Conservation (phyloP, 2,888 invertebrate genomes). For the Tribolium freemani region DNA sequence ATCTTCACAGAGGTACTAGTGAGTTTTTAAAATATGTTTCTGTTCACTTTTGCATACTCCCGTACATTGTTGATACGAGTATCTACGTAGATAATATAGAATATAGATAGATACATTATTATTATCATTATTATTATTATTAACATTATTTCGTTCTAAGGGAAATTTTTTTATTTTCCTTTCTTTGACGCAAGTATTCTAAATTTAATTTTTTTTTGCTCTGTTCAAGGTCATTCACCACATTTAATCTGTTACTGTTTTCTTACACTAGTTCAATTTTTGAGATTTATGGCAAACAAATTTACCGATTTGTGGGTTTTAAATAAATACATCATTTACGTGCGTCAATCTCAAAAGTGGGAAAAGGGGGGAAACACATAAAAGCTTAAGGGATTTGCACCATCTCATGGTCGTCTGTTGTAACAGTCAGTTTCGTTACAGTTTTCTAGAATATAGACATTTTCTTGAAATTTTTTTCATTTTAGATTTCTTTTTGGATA, state of each 20-base stretch:
- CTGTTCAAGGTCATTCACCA: background rate
- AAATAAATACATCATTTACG: background rate
- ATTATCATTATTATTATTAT: no score
- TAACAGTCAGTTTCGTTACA: no score
- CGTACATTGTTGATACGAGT: no score
- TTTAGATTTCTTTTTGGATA: no score
- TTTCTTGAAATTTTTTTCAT: no score
- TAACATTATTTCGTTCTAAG: background rate
- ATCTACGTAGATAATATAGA: background rate
- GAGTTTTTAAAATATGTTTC: no score
- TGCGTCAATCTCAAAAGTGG: background rate
- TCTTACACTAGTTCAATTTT: background rate
- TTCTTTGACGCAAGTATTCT: background rate
- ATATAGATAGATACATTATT: no score
- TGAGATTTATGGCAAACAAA: background rate
- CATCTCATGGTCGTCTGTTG: no score
- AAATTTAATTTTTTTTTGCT: background rate
- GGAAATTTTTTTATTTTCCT: background rate
- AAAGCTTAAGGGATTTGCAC: no score
- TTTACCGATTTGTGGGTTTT: background rate
- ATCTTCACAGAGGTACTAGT: no score
- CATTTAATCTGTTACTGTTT: background rate
- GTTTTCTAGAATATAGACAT: no score
- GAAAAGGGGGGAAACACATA: no score
- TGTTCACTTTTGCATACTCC: slow-evolving; percentile 65